phyloP scores from a whole-genome alignment of 2,797 vertebrate species.

The Telmatherina bonti region DNA sequence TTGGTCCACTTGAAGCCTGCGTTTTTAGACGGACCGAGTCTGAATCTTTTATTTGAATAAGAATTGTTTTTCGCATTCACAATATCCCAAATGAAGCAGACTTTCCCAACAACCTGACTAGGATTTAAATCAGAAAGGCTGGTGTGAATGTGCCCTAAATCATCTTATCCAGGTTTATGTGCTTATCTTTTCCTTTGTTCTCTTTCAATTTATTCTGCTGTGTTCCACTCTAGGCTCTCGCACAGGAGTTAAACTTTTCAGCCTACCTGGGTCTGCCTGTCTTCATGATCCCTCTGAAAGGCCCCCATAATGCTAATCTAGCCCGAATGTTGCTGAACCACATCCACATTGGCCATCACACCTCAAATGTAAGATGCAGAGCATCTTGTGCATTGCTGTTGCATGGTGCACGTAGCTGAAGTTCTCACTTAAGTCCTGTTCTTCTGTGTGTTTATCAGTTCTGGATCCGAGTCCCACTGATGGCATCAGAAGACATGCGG shows the following conservation, averaged over 20 bases:
- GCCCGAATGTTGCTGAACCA: conserved; percentile 91
- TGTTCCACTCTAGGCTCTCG: conserved; percentile 84
- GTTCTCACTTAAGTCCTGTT: neutral
- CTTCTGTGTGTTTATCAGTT: conserved; percentile 80
- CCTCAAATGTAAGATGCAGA: conserved; percentile 86
- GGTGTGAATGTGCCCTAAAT: too few relatives aligned
- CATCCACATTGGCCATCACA: conserved; percentile 93
- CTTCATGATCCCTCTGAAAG: conserved; percentile 88
- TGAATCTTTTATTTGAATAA: too few relatives aligned
- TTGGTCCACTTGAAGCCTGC: too few relatives aligned
- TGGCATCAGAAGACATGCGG: conserved; percentile 86
- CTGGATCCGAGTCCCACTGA: conserved; percentile 91
- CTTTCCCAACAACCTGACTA: too few relatives aligned
- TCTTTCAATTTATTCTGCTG: neutral
- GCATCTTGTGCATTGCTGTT: neutral
- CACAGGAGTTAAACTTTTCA: conserved; percentile 93
- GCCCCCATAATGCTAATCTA: conserved; percentile 88
- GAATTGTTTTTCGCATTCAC: too few relatives aligned
- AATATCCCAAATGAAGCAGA: too few relatives aligned
- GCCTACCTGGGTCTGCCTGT: conserved; percentile 94
- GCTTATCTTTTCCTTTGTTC: neutral
- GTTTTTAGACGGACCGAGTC: too few relatives aligned
- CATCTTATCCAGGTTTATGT: neutral
- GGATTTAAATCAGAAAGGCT: too few relatives aligned
- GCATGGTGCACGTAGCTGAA: neutral